These are phyloP conservation scores for Ormyrus nitidulus DNA, from an alignment of 2,888 invertebrate genomes.

Conservation along the genomic window DNA sequence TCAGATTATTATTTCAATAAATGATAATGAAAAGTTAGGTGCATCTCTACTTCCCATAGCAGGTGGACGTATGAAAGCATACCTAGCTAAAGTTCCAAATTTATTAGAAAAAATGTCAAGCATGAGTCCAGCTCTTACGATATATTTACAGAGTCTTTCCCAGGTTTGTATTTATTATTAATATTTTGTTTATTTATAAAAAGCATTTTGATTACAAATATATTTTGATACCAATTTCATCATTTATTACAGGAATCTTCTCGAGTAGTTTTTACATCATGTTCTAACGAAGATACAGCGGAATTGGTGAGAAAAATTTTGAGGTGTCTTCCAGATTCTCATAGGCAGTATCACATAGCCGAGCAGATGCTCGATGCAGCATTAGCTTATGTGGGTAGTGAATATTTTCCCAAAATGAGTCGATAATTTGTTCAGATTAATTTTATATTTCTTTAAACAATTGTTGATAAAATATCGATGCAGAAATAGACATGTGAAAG, in stretches of 20 bases:
- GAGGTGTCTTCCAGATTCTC: slow-evolving; percentile 66
- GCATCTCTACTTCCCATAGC: slow-evolving; percentile 86
- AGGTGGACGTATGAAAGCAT: slow-evolving; percentile 86
- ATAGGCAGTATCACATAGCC: slow-evolving; percentile 68
- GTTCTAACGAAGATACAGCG: slow-evolving; percentile 68
- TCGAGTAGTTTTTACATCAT: slow-evolving; percentile 67
- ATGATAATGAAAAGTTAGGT: slow-evolving; percentile 83
- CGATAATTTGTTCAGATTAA: slow-evolving; percentile 28
- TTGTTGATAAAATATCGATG: slow-evolving; percentile 11
- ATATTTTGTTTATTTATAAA: not conserved
- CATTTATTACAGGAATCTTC: slow-evolving; percentile 61
- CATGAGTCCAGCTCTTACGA: slow-evolving; percentile 85
- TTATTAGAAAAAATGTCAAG: slow-evolving; percentile 84
- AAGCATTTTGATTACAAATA: not conserved
- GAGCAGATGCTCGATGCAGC: slow-evolving; percentile 71
- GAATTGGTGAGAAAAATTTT: slow-evolving; percentile 68
- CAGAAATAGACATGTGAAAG: slow-evolving; percentile 11
- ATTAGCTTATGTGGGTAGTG: slow-evolving; percentile 66
- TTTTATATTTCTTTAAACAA: slow-evolving; percentile 17
- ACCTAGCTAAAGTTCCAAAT: slow-evolving; percentile 79
- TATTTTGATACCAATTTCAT: slow-evolving; percentile 9
- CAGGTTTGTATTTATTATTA: slow-evolving; percentile 72
- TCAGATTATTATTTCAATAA: slow-evolving; percentile 82
- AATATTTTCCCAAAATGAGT: slow-evolving; percentile 42
- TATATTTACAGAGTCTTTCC: slow-evolving; percentile 81